Percentiles rank a stretch among this genome's conserved stretches.
phyloP scores from a whole-genome alignment of 2,797 vertebrate species.

The Tolypeutes matacus region DNA sequence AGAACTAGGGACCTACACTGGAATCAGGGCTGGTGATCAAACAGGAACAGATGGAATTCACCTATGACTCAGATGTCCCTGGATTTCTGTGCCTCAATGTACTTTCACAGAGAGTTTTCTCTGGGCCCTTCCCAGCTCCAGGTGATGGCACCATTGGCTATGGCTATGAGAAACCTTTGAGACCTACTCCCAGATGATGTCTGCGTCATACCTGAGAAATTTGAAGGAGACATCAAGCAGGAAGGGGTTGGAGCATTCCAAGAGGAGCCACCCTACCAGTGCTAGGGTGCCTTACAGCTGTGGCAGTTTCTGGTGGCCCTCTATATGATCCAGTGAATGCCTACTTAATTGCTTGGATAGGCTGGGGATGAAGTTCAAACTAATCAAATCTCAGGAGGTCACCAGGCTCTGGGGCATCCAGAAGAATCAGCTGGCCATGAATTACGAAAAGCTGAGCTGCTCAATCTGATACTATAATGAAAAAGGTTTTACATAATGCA shows the following conservation, averaged over 20 bases:
- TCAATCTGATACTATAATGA: slow-evolving; percentile 98
- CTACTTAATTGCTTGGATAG: slow-evolving; percentile 98
- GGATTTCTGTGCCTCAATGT: slow-evolving; percentile 92
- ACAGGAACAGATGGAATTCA: slow-evolving; percentile 95
- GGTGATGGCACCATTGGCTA: slow-evolving; percentile 90
- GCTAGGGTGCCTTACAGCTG: slow-evolving; percentile 96
- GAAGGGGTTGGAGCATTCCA: slow-evolving; percentile 91
- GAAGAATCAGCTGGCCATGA: slow-evolving; percentile 99
- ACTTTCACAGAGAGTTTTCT: slow-evolving; percentile 92
- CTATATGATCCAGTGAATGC: slow-evolving; percentile 95
- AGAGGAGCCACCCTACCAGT: slow-evolving; percentile 96
- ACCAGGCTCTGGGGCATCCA: slow-evolving; percentile 99
- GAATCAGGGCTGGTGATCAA: slow-evolving; percentile 93
- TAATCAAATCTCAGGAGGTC: slow-evolving; percentile 99
- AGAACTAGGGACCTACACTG: too few species aligned
- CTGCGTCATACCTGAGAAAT: slow-evolving; percentile 97
- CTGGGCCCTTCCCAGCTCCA: slow-evolving; percentile 85
- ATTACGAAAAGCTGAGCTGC: slow-evolving; percentile 98
- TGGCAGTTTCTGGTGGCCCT: slow-evolving; percentile 98
- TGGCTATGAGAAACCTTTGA: slow-evolving; percentile 92
- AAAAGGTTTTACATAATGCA: slow-evolving; percentile 91
- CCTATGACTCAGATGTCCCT: slow-evolving; percentile 94
- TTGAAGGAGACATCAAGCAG: slow-evolving; percentile 97
- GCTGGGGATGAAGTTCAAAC: slow-evolving; percentile 99
- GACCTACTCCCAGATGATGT: slow-evolving; percentile 90